Evolutionary conservation across 2,888 invertebrate genomes (phyloP).

Genomic region (Digitonthophagus gazella): DNA sequence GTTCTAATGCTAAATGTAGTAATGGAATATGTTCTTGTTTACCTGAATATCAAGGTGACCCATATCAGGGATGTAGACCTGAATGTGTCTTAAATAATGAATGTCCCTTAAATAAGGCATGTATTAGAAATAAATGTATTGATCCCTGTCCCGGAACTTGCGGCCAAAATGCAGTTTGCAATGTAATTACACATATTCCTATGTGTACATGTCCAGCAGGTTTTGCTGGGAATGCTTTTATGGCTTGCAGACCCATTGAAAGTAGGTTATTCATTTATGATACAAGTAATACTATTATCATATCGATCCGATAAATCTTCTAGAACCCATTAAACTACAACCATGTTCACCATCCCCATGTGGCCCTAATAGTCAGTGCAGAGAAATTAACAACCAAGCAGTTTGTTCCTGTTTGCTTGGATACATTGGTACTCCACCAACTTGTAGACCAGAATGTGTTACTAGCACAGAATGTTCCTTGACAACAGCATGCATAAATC

Average conservation of each 20-base stretch:
- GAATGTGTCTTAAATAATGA: conserved; percentile 77
- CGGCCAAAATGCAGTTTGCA: conserved; percentile 56
- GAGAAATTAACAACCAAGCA: conserved; percentile 47
- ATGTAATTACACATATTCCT: conserved; percentile 65
- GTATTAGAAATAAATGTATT: conserved; percentile 69
- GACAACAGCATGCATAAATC: conserved; percentile 47
- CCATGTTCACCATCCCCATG: conserved; percentile 45
- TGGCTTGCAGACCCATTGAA: conserved; percentile 56
- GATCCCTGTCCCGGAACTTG: conserved; percentile 75
- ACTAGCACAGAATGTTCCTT: conserved; percentile 48
- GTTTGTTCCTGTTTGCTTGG: conserved; percentile 46
- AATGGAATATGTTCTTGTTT: conserved; percentile 71
- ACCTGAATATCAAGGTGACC: conserved; percentile 72
- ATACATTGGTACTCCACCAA: conserved; percentile 51
- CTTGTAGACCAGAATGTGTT: conserved; percentile 52
- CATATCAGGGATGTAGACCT: conserved; percentile 72
- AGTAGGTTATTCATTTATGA: conserved; percentile 43
- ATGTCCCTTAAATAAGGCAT: conserved; percentile 67
- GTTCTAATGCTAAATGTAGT: conserved; percentile 61
- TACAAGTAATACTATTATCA: too few relatives aligned
- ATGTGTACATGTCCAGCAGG: conserved; percentile 65
- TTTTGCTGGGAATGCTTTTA: conserved; percentile 68
- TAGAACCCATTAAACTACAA: conserved; percentile 40
- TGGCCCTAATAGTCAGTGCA: conserved; percentile 42
- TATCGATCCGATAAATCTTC: conserved; percentile 1